Evolutionary conservation across 2,888 invertebrate species (phyloP), one percentile per base, ranked within the genome.

Genomic region (Dynastes grantii): DNA sequence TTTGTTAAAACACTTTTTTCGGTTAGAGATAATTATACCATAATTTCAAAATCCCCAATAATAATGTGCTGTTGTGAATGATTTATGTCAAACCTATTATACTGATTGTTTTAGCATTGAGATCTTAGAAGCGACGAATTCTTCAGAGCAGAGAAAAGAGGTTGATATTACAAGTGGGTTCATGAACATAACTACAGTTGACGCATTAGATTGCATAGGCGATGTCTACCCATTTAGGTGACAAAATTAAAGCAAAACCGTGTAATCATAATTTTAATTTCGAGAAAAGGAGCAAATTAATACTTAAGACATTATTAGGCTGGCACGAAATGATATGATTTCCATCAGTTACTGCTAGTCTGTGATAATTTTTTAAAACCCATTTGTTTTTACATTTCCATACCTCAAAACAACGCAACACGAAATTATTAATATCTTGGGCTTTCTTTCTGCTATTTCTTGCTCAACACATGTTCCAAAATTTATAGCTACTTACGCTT

Each of bases 181-280:
- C 58, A 65, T 76, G 58, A 45, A 65, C 5, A 37, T 53, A 1
- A 58, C 53, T 40, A 8, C 40, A 29, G 27, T 67, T 2, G 53
- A 53, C 11, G 8, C 6, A 32, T 22, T 22, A 13, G 76, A 76
- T 40, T n/a, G 11, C 9, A 68, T 76, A 37, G 53, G 45, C 11
- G 67, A 64, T 27, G 11, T 58, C 53, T 76, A 76, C 22, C 76
- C 76, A 1, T 76, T 58, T 68, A 76, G 76, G 76, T 76, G 11
- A 49, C 45, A 45, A 6, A 45, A 45, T 1, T 45, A 8, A 45
- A 45, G 4, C 9, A 45, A 45, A 9, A 45, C 45, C 45, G 4
- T 32, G 32, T 45, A 45, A 4, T 45, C 9, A 45, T 45, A 45
- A 45, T 45, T 45, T 9, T 8, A 45, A 45, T 8, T 45, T 45